phyloP scores from a whole-genome alignment of 2,888 invertebrate genomes.

The Abscondita cerata region DNA sequence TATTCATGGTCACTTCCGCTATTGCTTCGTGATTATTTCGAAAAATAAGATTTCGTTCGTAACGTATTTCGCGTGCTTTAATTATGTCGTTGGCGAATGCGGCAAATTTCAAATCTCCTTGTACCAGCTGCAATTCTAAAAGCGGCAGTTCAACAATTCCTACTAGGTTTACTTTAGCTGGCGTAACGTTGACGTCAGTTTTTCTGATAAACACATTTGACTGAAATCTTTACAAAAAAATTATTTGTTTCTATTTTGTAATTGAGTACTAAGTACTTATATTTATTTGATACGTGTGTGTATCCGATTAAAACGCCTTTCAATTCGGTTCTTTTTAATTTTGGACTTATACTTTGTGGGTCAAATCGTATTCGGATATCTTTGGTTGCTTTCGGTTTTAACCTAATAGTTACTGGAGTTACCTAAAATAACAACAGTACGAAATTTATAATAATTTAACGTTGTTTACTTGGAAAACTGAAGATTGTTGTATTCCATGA shows the following conservation, averaged over 20 bases:
- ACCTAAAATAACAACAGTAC: neutral
- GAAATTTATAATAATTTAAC: neutral
- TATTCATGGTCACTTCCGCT: conserved; percentile 39
- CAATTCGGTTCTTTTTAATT: conserved; percentile 14
- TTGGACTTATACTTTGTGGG: conserved; percentile 9
- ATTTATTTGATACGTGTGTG: conserved; percentile 42
- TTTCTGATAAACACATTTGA: conserved; percentile 40
- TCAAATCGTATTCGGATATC: conserved; percentile 34
- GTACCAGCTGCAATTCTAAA: conserved; percentile 38
- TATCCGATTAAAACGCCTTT: conserved; percentile 38
- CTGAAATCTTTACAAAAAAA: conserved; percentile 36
- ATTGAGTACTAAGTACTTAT: conserved; percentile 38
- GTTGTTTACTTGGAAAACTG: conserved; percentile 35
- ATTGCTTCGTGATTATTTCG: conserved; percentile 39
- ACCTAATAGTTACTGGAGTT: conserved; percentile 25
- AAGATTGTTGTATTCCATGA: conserved; percentile 40
- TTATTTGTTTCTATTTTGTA: neutral
- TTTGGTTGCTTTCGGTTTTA: conserved; percentile 39
- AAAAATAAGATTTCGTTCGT: conserved; percentile 37
- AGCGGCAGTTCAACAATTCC: conserved; percentile 38
- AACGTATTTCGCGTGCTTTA: conserved; percentile 20
- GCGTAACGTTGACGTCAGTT: conserved; percentile 41
- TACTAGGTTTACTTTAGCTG: conserved; percentile 36
- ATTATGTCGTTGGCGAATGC: conserved; percentile 41
- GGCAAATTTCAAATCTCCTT: conserved; percentile 38